Evolutionary conservation across 2,888 invertebrate genomes (phyloP).

Genomic region (Ophion ventricosus): DNA sequence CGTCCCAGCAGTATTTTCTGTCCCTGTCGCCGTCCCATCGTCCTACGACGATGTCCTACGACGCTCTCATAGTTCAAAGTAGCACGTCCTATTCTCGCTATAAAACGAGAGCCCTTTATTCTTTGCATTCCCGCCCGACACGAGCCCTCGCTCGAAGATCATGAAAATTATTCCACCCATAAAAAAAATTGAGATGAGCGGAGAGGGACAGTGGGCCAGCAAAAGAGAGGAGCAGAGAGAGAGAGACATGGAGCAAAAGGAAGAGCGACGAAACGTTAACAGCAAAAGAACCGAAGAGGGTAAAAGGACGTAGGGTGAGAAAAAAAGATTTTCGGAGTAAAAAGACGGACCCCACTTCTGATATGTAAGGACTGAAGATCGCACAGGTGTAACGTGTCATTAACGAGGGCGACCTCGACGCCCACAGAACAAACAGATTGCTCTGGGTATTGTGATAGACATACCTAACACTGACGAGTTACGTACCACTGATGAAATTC

Average conservation of each 20-base stretch:
- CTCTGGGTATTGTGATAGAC: conserved; percentile 65
- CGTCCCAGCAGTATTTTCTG: not conserved
- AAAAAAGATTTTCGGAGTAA: conserved; percentile 17
- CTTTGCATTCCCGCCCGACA: not conserved
- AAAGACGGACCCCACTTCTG: conserved; percentile 27
- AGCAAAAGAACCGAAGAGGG: not conserved
- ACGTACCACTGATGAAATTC: not conserved
- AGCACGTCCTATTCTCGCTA: conserved; percentile 24
- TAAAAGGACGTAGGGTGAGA: conserved; percentile 18
- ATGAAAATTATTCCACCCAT: conserved; percentile 45
- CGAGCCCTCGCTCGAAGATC: conserved; percentile 27
- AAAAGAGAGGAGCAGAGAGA: too few relatives aligned
- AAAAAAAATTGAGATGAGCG: not conserved
- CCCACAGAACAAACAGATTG: conserved; percentile 73
- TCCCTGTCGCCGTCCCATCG: not conserved
- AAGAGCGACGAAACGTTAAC: conserved; percentile 10
- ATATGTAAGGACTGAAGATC: conserved; percentile 58
- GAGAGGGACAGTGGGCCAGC: too few relatives aligned
- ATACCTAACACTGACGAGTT: conserved; percentile 69
- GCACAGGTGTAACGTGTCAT: conserved; percentile 73
- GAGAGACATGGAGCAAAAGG: not conserved
- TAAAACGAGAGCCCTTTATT: conserved; percentile 44
- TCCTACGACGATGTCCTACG: not conserved
- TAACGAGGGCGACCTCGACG: conserved; percentile 68
- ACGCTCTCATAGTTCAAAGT: not conserved